Conservation (phyloP, 2,888 invertebrate species). For the Heterodera filipjevi region DNA sequence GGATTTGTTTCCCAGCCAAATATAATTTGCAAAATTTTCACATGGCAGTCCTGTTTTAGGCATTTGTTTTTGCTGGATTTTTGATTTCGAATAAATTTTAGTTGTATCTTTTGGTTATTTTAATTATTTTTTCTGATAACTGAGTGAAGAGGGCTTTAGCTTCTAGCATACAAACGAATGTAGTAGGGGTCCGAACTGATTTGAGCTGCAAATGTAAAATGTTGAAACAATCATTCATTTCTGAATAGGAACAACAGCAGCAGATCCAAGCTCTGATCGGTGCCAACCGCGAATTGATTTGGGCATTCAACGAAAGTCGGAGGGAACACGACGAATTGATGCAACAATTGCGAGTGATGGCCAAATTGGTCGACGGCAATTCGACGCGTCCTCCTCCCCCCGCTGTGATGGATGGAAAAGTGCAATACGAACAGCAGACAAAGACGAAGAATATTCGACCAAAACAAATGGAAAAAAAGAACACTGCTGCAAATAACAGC, state of each 20-base stretch:
- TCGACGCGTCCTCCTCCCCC: background rate
- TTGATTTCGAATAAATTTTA: no score
- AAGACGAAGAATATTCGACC: background rate
- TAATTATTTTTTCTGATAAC: no score
- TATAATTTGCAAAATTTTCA: no score
- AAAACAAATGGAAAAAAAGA: slow-evolving; percentile 6
- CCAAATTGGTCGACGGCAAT: background rate
- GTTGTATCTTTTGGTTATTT: no score
- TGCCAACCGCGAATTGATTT: slow-evolving; percentile 28
- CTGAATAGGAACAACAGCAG: slow-evolving; percentile 23
- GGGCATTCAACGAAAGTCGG: slow-evolving; percentile 28
- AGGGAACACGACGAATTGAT: slow-evolving; percentile 25
- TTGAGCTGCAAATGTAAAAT: no score
- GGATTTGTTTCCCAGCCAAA: no score
- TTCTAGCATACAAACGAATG: no score
- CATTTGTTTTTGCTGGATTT: no score
- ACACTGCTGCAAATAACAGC: background rate
- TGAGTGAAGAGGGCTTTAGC: no score
- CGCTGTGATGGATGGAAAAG: background rate
- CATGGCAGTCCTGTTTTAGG: no score
- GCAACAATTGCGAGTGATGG: slow-evolving; percentile 18
- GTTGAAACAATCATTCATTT: background rate
- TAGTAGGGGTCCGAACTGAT: no score
- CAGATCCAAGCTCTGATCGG: slow-evolving; percentile 24
- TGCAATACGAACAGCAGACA: no score